A percentile compares a stretch with the other conserved stretches of the same genome.
Evolutionary conservation across 2,888 invertebrate species (phyloP).

Genomic region (Caenorhabditis becei): DNA sequence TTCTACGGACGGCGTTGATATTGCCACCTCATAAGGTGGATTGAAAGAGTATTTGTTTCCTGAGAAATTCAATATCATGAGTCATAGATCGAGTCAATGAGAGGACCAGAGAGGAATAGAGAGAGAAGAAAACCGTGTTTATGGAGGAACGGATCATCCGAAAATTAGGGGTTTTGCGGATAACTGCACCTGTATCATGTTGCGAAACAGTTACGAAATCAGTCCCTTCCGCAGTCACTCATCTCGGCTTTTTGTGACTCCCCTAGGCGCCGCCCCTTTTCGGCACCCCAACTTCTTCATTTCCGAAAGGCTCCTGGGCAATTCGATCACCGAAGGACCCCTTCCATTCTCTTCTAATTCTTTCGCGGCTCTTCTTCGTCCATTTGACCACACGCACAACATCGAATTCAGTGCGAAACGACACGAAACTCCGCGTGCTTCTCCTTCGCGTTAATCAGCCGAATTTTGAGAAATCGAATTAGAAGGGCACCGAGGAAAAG

Average conservation of each 20-base stretch:
- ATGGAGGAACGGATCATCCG: not conserved
- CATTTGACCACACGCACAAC: constrained; percentile 37
- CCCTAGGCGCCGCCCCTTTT: constrained; percentile 1
- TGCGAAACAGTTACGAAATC: not conserved
- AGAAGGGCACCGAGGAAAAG: constrained; percentile 49
- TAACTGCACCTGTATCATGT: no score
- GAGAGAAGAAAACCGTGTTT: not conserved
- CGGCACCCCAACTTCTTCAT: constrained; percentile 15
- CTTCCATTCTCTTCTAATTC: constrained; percentile 40
- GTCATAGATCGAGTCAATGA: no score
- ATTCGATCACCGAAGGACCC: constrained; percentile 37
- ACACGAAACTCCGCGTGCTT: constrained; percentile 13
- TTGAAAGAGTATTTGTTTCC: not conserved
- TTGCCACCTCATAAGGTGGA: not conserved
- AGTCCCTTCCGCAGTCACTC: not conserved
- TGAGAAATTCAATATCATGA: not conserved
- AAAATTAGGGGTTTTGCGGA: not conserved
- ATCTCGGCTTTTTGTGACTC: not conserved
- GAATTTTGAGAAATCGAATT: constrained; percentile 56
- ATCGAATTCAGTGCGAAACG: constrained; percentile 35
- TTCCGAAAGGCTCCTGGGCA: constrained; percentile 19
- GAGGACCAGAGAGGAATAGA: not conserved
- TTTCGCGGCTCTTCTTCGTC: constrained; percentile 22
- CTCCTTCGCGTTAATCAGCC: constrained; percentile 42
- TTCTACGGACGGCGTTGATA: not conserved